A percentile compares a stretch with the other conserved stretches of the same genome.
These are phyloP conservation scores for Eupithecia pulchellata DNA, from an alignment of 2,888 invertebrate species.

Conservation along the genomic window DNA sequence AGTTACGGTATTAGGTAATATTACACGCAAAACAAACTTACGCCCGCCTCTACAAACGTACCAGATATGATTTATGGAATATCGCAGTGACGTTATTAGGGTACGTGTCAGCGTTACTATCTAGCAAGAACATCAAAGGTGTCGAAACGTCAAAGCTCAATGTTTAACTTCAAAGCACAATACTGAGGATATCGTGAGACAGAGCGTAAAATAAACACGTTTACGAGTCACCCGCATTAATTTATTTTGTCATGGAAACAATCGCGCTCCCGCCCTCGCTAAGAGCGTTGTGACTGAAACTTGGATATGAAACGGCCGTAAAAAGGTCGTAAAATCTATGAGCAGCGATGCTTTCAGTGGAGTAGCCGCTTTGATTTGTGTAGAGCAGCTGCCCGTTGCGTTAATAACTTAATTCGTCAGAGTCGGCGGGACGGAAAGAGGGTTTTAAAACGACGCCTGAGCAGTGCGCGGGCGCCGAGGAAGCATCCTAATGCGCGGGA, in stretches of 20 bases:
- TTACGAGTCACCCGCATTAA: conserved; percentile 74
- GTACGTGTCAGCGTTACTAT: conserved; percentile 56
- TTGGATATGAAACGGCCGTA: conserved; percentile 81
- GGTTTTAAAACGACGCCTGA: conserved; percentile 72
- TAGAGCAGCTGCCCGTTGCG: conserved; percentile 80
- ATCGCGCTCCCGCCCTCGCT: conserved; percentile 62
- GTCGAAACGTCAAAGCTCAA: conserved; percentile 59
- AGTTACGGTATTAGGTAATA: conserved; percentile 59
- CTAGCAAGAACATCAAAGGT: conserved; percentile 68
- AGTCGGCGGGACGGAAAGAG: conserved; percentile 77
- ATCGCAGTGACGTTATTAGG: conserved; percentile 51
- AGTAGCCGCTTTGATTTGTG: conserved; percentile 82
- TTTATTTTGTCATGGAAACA: conserved; percentile 79
- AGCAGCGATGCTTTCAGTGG: conserved; percentile 71
- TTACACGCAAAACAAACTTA: conserved; percentile 58
- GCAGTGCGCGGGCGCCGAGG: conserved; percentile 73
- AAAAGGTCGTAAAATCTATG: conserved; percentile 78
- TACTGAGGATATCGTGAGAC: conserved; percentile 65
- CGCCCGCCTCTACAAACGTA: conserved; percentile 59
- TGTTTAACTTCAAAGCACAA: conserved; percentile 73
- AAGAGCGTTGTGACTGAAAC: conserved; percentile 68
- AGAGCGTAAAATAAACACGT: conserved; percentile 68
- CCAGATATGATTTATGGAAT: conserved; percentile 64
- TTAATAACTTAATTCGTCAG: conserved; percentile 86
- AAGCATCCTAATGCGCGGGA: conserved; percentile 68